These are phyloP conservation scores for Muntiacus reevesi DNA, from an alignment of 2,113 vertebrate genomes.

Conservation along the genomic window DNA sequence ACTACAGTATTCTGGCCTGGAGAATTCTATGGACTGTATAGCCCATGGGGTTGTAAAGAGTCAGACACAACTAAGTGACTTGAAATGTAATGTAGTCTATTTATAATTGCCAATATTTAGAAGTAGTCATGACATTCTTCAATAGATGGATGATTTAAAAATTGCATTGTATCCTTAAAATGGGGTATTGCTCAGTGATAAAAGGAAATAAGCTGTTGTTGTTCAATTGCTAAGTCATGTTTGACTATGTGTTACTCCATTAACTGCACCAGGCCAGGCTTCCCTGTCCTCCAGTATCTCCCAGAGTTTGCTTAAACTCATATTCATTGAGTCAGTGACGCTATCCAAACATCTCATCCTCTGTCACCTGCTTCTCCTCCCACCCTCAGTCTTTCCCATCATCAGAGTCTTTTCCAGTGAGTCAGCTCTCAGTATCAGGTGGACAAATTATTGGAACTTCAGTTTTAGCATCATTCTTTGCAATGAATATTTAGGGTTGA, in stretches of 20 bases:
- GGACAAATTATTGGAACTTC: not conserved
- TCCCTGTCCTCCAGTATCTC: not conserved
- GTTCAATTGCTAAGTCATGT: not conserved
- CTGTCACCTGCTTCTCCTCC: not conserved
- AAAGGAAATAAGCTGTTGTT: not conserved
- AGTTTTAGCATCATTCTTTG: not conserved
- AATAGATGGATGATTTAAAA: not conserved
- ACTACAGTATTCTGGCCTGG: not conserved
- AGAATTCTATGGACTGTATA: not conserved
- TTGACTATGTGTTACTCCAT: not conserved
- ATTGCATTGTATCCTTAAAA: not conserved
- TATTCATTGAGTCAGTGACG: not conserved
- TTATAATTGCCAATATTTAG: not conserved
- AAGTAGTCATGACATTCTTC: not conserved
- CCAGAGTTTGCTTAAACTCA: not conserved
- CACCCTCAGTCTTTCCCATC: not conserved
- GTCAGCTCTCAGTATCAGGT: not conserved
- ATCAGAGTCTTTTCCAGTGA: not conserved
- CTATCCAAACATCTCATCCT: not conserved
- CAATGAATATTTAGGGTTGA: not conserved
- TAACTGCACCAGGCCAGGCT: not conserved
- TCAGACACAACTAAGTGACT: not conserved
- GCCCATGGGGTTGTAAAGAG: not conserved
- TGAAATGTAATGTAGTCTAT: not conserved
- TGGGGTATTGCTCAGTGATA: not conserved